These are phyloP conservation scores for Drosophila orena DNA, from an alignment of 1,140 invertebrate genomes.

Conservation along the genomic window DNA sequence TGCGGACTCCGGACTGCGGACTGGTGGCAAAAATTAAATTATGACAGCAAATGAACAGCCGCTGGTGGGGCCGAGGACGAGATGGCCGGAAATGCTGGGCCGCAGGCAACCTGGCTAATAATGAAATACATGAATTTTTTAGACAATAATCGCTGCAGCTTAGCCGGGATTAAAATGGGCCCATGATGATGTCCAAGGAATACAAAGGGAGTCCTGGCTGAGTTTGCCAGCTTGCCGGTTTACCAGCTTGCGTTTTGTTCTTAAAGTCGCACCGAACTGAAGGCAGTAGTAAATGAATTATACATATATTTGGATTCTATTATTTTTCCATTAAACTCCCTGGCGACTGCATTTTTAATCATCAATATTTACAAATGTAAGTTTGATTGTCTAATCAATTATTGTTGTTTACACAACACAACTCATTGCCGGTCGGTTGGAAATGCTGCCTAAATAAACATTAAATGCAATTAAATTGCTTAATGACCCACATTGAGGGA, in stretches of 20 bases:
- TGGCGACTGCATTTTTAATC: constrained; percentile 22
- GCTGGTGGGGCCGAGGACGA: constrained; percentile 34
- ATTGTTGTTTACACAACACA: constrained; percentile 61
- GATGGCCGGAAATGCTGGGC: constrained; percentile 58
- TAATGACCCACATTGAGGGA: constrained; percentile 68
- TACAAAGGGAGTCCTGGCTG: constrained; percentile 20
- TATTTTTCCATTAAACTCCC: constrained; percentile 4
- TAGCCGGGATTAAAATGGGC: constrained; percentile 71
- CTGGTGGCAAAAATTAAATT: constrained; percentile 80
- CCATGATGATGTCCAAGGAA: constrained; percentile 28
- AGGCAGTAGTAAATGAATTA: not conserved
- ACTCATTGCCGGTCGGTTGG: constrained; percentile 17
- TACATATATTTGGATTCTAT: not conserved
- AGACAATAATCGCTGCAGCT: constrained; percentile 78
- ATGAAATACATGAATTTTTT: constrained; percentile 83
- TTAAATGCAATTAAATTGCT: constrained; percentile 67
- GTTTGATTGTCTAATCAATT: constrained; percentile 66
- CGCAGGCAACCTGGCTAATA: constrained; percentile 61
- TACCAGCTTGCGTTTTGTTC: constrained; percentile 11
- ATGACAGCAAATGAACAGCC: constrained; percentile 79
- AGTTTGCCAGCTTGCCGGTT: too few species aligned
- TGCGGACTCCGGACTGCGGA: constrained; percentile 34
- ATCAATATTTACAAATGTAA: constrained; percentile 56
- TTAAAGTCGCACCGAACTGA: constrained; percentile 14
- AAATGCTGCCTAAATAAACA: constrained; percentile 53